Conservation (phyloP, 2,113 vertebrate genomes). For the Ia io region DNA sequence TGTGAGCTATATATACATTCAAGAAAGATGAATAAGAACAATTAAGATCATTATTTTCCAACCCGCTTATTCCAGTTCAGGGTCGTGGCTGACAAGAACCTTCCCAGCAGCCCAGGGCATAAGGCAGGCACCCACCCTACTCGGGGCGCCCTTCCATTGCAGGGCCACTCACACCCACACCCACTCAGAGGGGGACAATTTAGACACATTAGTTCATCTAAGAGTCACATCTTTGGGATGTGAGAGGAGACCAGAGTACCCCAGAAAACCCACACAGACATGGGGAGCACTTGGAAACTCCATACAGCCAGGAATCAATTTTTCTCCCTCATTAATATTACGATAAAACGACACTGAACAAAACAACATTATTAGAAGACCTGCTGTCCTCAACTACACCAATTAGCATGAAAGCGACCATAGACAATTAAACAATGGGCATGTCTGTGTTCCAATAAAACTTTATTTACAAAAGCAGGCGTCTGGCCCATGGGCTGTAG, state of each 20-base stretch:
- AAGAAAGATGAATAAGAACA: not conserved
- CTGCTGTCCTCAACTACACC: not conserved
- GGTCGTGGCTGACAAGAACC: no score
- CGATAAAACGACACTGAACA: not conserved
- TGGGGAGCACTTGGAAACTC: not conserved
- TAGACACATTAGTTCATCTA: not conserved
- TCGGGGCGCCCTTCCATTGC: not conserved
- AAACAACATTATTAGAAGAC: not conserved
- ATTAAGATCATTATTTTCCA: not conserved
- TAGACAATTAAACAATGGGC: not conserved
- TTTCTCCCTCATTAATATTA: not conserved
- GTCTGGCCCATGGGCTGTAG: not conserved
- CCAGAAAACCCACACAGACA: not conserved
- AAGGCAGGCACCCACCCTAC: no score
- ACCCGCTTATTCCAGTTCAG: not conserved
- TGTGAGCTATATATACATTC: not conserved
- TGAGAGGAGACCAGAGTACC: not conserved
- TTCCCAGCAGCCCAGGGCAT: not conserved
- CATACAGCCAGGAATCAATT: not conserved
- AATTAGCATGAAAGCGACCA: not conserved
- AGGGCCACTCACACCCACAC: not conserved
- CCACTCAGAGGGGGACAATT: not conserved
- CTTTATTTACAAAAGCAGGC: slow-evolving; percentile 25
- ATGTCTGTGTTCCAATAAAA: not conserved
- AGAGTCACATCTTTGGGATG: not conserved